phyloP scores from a whole-genome alignment of 2,888 invertebrate genomes.

The Labia minor region DNA sequence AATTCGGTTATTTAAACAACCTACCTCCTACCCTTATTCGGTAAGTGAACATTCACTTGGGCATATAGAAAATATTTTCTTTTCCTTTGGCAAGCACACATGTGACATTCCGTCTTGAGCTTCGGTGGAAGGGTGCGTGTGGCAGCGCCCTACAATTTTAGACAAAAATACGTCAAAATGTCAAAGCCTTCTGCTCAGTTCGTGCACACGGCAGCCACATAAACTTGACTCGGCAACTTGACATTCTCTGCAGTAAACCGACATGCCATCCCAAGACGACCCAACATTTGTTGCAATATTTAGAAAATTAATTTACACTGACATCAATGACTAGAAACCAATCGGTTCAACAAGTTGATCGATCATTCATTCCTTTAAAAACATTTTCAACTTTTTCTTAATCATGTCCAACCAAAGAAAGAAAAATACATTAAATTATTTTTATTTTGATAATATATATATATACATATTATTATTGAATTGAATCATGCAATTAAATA shows the following conservation, averaged over 20 bases:
- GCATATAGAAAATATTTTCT: neutral
- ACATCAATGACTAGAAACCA: neutral
- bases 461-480: too few species aligned
- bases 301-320: conserved; percentile 2
- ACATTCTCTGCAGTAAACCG: neutral
- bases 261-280: neutral
- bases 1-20: neutral
- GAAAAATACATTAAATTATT: too few species aligned
- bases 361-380: neutral
- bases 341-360: neutral
- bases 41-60: neutral
- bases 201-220: neutral
- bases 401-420: too few species aligned
- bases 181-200: conserved; percentile 7
- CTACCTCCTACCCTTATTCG: neutral
- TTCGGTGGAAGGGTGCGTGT: neutral
- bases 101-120: neutral
- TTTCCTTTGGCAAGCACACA: neutral
- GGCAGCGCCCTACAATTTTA: neutral
- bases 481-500: too few species aligned
- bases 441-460: too few species aligned
- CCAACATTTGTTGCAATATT: neutral
- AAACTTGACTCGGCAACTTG: neutral
- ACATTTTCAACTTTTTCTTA: too few species aligned
- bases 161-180: conserved; percentile 13